A percentile compares a stretch with the other conserved stretches of the same genome.
Evolutionary conservation across 2,797 vertebrate species (phyloP).

Genomic region (Acanthurus lineatus): DNA sequence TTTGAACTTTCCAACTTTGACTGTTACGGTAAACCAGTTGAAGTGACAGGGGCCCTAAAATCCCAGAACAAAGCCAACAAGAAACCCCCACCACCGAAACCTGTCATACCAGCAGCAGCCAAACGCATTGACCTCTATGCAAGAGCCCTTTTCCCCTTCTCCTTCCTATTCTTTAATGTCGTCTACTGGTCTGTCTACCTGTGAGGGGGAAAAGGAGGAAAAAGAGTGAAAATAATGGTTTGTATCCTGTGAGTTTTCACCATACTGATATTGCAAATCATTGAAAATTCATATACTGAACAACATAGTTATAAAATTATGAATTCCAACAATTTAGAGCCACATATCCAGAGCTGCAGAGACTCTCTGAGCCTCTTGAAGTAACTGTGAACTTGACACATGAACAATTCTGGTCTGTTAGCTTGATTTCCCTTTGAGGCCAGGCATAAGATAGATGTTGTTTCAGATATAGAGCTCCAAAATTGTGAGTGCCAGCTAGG

Average conservation of each 20-base stretch:
- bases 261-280: background rate
- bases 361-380: background rate
- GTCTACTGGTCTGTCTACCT: slow-evolving; percentile 99
- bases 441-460: slow-evolving; percentile 26
- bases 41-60: slow-evolving; percentile 91
- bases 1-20: slow-evolving; percentile 99
- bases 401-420: background rate
- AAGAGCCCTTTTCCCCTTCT: slow-evolving; percentile 95
- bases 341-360: slow-evolving; percentile 28
- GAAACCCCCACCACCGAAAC: slow-evolving; percentile 94
- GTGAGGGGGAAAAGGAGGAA: slow-evolving; percentile 73
- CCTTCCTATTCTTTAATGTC: slow-evolving; percentile 97
- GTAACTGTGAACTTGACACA: slow-evolving; percentile 13
- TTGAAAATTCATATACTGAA: slow-evolving; percentile 10
- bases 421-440: slow-evolving; percentile 24
- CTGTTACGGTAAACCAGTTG: slow-evolving; percentile 98
- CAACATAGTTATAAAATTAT: background rate
- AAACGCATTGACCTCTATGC: slow-evolving; percentile 97
- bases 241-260: background rate
- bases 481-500: background rate
- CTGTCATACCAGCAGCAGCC: slow-evolving; percentile 95
- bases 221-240: background rate
- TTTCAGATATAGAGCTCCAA: slow-evolving; percentile 14
- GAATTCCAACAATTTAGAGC: slow-evolving; percentile 19
- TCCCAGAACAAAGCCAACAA: slow-evolving; percentile 94